Evolutionary conservation across 2,113 vertebrate species (phyloP), one percentile per base, ranked within the genome.

Genomic region (Rhegmatorhina hoffmannsi): DNA sequence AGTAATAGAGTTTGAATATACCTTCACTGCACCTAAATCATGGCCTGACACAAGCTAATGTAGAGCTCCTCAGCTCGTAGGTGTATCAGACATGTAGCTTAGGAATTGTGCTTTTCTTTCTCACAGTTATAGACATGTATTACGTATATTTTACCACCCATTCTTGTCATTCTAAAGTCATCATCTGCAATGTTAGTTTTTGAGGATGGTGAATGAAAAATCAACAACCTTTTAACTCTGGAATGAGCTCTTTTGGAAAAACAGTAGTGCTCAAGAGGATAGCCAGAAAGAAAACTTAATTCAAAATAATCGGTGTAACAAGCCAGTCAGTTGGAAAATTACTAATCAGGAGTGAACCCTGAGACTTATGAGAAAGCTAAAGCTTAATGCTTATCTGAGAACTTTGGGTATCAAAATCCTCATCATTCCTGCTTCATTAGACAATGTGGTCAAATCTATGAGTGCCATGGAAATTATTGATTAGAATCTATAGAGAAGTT

Each of bases 241-340:
- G 6, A 88, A 59, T 9, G 10, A 62, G 16, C 2, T 66, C 0
- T 50, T 87, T 72, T 66, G 75, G 17, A 73, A 80, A 91, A 95
- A 53, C 5, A 12, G 11, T n/a, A 38, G 19, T 11, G 10, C 38
- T 76, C 66, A 46, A 69, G 33, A 86, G 15, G 23, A 34, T 5
- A 85, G 34, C 4, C 34, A 74, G 67, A 50, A 89, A 76, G 28
- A 86, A 90, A 64, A 2, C 17, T 31, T 28, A 24, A 19, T 53
- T 87, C 72, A 84, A 97, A 95, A 92, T 80, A 86, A 83, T 53
- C 2, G 11, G 5, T 79, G 36, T 76, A 89, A 89, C 73, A 84
- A 94, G 17, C 11, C 53, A 87, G 74, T 73, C 43, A 33, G 33
- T 4, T 86, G 79, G 76, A 84, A 95, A 93, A 90, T 74, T 86